phyloP scores from a whole-genome alignment of 2,888 invertebrate species.

The Cataglyphis altisquamis region DNA sequence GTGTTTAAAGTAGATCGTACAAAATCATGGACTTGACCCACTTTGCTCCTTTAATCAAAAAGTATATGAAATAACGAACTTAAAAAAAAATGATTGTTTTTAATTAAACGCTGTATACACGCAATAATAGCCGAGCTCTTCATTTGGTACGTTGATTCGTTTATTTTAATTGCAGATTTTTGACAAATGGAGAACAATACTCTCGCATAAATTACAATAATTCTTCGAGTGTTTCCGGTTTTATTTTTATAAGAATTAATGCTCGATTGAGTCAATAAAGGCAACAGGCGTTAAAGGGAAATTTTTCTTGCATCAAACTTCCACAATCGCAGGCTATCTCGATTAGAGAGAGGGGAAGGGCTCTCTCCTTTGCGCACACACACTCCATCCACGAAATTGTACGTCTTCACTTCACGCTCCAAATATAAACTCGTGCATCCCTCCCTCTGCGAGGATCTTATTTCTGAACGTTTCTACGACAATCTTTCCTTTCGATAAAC shows the following conservation, averaged over 20 bases:
- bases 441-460: constrained; percentile 63
- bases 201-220: background rate
- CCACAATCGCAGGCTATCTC: constrained; percentile 5
- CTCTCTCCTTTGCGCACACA: constrained; percentile 47
- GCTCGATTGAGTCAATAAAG: background rate
- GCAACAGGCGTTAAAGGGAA: background rate
- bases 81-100: background rate
- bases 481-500: constrained; percentile 71
- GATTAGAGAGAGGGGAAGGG: constrained; percentile 5
- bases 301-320: background rate
- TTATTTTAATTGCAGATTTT: background rate
- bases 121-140: background rate
- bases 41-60: background rate
- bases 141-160: background rate
- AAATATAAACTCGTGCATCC: constrained; percentile 67
- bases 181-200: background rate
- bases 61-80: background rate
- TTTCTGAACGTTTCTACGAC: constrained; percentile 73
- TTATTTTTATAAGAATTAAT: background rate
- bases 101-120: background rate
- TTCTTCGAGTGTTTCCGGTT: background rate
- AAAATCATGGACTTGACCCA: constrained; percentile 13
- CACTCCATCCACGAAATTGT: constrained; percentile 64
- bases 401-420: constrained; percentile 67
- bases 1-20: constrained; percentile 46